Percentiles rank a stretch among this genome's conserved stretches.
phyloP scores from a whole-genome alignment of 1,140 invertebrate species.

The Heliconius himera region DNA sequence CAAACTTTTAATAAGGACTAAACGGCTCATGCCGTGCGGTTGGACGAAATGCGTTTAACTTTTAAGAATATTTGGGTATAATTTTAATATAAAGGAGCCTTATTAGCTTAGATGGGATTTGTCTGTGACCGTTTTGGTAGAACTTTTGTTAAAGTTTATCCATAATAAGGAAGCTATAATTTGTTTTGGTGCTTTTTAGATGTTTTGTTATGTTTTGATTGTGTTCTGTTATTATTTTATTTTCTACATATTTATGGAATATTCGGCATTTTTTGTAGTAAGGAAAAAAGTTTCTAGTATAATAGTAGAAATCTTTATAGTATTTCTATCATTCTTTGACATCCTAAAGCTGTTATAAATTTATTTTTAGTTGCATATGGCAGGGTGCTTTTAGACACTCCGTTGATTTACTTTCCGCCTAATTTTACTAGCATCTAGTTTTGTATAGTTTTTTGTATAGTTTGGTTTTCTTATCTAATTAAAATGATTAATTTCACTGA shows the following conservation, averaged over 20 bases:
- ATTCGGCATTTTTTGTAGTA: not conserved
- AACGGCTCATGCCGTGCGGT: constrained; percentile 15
- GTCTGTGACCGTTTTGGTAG: not conserved
- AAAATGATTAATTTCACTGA: too few relatives aligned
- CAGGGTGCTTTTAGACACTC: too few relatives aligned
- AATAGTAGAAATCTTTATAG: too few relatives aligned
- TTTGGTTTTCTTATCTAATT: too few relatives aligned
- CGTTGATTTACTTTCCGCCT: too few relatives aligned
- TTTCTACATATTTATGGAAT: not conserved
- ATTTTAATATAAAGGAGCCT: not conserved
- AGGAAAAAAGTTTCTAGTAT: too few relatives aligned
- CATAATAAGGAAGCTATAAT: not conserved
- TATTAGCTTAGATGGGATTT: not conserved
- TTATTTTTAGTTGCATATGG: too few relatives aligned
- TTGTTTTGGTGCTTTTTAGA: not conserved
- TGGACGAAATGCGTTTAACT: not conserved
- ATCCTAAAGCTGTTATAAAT: too few relatives aligned
- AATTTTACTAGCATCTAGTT: too few relatives aligned
- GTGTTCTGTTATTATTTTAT: not conserved
- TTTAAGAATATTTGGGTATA: not conserved
- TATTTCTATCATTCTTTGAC: too few relatives aligned
- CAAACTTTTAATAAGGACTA: constrained; percentile 31
- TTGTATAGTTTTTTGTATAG: too few relatives aligned
- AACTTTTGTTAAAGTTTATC: not conserved
- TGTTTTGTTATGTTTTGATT: not conserved